Evolutionary conservation across 2,113 vertebrate species (phyloP), one percentile per base, ranked within the genome.

Genomic region (Gymnorhina tibicen): DNA sequence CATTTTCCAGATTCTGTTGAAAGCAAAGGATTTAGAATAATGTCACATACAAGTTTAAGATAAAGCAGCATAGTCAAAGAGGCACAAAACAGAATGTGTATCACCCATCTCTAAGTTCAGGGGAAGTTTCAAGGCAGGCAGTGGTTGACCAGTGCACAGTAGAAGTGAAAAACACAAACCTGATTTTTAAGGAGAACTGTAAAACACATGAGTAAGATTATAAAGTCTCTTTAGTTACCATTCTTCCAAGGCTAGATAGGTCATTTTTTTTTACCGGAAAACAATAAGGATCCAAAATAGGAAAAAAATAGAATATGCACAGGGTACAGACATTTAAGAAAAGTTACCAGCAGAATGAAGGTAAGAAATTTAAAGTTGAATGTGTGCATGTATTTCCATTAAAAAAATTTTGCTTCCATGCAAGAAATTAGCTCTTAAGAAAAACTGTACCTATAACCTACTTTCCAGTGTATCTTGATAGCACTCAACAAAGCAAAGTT

Each of bases 401-500:
- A 0, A 2, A 15, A 68, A 83, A 35, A 19, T 42, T 30, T 80
- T 42, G 17, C 26, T 77, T 59, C 28, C 21, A 27, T 11, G 22
- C 23, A 85, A 85, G 69, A 82, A 85, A 49, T 35, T 19, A 44
- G 11, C 10, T 59, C 22, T 44, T 42, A 11, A n/a, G 16, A 85
- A 80, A 50, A 78, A 72, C 13, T 10, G 49, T 24, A 47, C 16
- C 17, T 13, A 47, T 35, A 53, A 96, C 91, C 35, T 97, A 99
- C 98, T 99, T 78, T 98, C 97, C 82, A 98, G 39, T 7, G 99
- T 98, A 28, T 98, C 98, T 90, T 99, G 98, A 93, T 98, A 99
- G 75, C 97, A 98, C 52, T 98, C 98, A 64, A 98, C 97, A 16
- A 99, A 97, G 7, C 99, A 99, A 56, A 99, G 98, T 98, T 99